Evolutionary conservation across 2,113 vertebrate species (phyloP).

Genomic region (Euleptes europaea): DNA sequence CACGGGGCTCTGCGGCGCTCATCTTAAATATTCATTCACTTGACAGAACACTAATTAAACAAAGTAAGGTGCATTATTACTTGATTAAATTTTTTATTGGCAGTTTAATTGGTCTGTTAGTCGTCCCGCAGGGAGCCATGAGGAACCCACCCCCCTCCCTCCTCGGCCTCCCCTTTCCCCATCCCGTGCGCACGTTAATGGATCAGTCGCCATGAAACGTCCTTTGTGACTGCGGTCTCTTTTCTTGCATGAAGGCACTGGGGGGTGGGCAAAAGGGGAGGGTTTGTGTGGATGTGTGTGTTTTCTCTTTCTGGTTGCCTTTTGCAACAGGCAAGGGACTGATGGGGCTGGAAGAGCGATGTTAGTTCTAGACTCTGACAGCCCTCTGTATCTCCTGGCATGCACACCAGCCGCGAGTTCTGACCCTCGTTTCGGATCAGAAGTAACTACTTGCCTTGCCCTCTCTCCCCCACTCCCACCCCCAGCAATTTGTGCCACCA

Average conservation of each 20-base stretch:
- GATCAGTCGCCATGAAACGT: neutral
- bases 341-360: neutral
- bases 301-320: neutral
- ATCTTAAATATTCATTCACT: slow-evolving; percentile 73
- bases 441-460: neutral
- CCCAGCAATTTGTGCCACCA: no score
- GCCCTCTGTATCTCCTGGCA: neutral
- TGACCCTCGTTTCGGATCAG: neutral
- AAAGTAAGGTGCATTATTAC: slow-evolving; percentile 78
- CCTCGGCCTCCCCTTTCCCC: no score
- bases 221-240: neutral
- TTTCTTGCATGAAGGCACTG: neutral
- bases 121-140: slow-evolving; percentile 67
- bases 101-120: slow-evolving; percentile 76
- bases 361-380: neutral
- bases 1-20: slow-evolving; percentile 23
- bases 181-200: neutral
- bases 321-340: neutral
- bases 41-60: slow-evolving; percentile 78
- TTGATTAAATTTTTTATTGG: slow-evolving; percentile 80
- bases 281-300: neutral
- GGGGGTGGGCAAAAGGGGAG: fast-evolving
- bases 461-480: neutral
- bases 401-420: neutral
- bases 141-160: neutral